Conservation (phyloP, 2,113 vertebrate genomes). For the Cyprinodon brontotheroides region DNA sequence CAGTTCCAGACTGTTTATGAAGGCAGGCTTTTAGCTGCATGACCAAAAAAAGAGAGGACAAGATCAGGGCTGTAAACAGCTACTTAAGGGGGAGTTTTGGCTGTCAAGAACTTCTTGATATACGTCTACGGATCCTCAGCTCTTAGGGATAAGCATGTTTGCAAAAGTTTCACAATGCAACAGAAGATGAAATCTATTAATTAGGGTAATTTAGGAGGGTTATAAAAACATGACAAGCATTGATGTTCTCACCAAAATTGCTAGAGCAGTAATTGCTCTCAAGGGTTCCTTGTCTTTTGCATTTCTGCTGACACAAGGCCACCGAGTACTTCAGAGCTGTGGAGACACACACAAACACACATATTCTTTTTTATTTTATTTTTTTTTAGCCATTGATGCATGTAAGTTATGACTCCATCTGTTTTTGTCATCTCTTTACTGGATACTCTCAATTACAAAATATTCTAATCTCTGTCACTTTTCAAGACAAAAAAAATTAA, state of each 20-base stretch:
- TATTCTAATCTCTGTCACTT: conserved; percentile 10
- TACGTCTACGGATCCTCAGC: conserved; percentile 10
- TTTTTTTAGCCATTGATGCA: no score
- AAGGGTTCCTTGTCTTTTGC: conserved; percentile 86
- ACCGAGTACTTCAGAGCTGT: conserved; percentile 90
- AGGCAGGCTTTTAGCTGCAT: conserved; percentile 70
- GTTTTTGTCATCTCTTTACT: conserved; percentile 35
- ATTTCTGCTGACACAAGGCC: conserved; percentile 92
- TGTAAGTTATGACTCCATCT: conserved; percentile 30
- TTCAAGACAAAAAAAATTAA: conserved; percentile 14
- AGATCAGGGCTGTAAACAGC: conserved; percentile 32
- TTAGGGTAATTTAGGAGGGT: conserved; percentile 5
- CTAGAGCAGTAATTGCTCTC: conserved; percentile 95
- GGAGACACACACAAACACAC: conserved; percentile 43
- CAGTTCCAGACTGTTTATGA: conserved; percentile 63
- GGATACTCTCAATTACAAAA: conserved; percentile 29
- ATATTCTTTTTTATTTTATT: no score
- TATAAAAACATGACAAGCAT: conserved; percentile 9
- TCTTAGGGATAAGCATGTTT: conserved; percentile 2
- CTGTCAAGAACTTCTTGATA: conserved; percentile 3
- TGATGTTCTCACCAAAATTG: conserved; percentile 89
- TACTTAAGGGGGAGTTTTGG: conserved; percentile 16
- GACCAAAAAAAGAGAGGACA: conserved; percentile 45
- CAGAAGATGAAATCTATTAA: conserved; percentile 8
- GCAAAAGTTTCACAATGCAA: not conserved